These are phyloP conservation scores for Syritta pipiens DNA, from an alignment of 2,888 invertebrate species.

Conservation along the genomic window DNA sequence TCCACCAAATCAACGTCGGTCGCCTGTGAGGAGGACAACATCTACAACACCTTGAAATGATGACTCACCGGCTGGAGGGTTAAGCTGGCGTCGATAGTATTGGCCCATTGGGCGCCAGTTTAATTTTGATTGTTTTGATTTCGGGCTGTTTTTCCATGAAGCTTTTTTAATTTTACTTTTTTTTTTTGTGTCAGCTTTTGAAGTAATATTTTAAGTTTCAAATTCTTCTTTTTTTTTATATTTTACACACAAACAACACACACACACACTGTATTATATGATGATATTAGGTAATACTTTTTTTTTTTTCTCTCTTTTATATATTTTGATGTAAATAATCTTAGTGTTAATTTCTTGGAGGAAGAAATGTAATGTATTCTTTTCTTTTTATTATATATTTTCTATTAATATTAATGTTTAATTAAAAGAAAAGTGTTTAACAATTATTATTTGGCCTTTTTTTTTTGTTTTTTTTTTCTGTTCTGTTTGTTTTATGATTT, in stretches of 20 bases:
- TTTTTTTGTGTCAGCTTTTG: constrained; percentile 31
- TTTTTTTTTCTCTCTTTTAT: constrained; percentile 23
- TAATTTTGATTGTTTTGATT: constrained; percentile 17
- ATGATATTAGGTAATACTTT: constrained; percentile 58
- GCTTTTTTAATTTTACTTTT: constrained; percentile 37
- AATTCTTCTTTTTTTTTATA: constrained; percentile 22
- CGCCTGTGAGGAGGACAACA: constrained; percentile 74
- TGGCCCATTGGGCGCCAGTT: constrained; percentile 71
- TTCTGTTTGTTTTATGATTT: constrained; percentile 6
- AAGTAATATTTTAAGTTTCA: constrained; percentile 44
- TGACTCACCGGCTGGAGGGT: constrained; percentile 78
- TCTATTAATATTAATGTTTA: constrained; percentile 57
- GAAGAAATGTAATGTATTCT: constrained; percentile 40
- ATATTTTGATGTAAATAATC: constrained; percentile 61
- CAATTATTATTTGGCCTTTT: constrained; percentile 14
- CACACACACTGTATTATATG: constrained; percentile 58
- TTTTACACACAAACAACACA: no score
- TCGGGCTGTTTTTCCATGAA: constrained; percentile 47
- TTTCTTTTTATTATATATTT: constrained; percentile 34
- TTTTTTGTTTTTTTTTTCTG: constrained; percentile 4
- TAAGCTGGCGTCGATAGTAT: constrained; percentile 74
- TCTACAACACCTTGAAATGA: constrained; percentile 80
- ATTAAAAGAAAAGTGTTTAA: constrained; percentile 59
- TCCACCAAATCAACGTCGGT: constrained; percentile 30
- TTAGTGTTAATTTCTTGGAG: constrained; percentile 34